Evolutionary conservation across 2,888 invertebrate species (phyloP).

Genomic region (Trachelus iudaicus): DNA sequence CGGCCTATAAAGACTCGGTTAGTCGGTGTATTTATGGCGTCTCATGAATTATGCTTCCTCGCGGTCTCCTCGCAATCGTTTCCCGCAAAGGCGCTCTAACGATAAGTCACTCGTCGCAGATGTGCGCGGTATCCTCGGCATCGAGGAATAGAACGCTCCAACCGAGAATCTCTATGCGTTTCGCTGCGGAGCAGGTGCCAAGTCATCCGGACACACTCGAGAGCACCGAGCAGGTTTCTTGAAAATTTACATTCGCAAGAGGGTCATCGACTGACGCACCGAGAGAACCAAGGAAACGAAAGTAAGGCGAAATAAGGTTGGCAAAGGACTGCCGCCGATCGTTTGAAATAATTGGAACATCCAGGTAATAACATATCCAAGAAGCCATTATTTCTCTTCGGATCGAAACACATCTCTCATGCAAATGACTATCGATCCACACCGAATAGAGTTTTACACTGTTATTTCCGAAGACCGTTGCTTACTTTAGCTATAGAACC

Average conservation of each 20-base stretch:
- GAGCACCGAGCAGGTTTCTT: background rate
- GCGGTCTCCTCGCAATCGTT: background rate
- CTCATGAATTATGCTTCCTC: background rate
- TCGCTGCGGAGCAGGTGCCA: too few relatives aligned
- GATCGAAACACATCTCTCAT: slow-evolving; percentile 48
- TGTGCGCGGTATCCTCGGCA: background rate
- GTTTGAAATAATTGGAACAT: slow-evolving; percentile 31
- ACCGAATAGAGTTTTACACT: slow-evolving; percentile 36
- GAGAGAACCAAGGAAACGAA: background rate
- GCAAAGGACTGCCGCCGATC: background rate
- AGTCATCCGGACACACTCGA: too few relatives aligned
- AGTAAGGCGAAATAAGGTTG: too few relatives aligned
- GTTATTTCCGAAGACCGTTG: slow-evolving; percentile 16
- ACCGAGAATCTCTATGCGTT: background rate
- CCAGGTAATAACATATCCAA: slow-evolving; percentile 31
- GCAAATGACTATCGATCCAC: slow-evolving; percentile 48
- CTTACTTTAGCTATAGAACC: background rate
- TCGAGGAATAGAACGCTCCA: background rate
- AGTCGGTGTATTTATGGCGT: slow-evolving; percentile 24
- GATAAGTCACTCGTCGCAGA: background rate
- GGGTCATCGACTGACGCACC: background rate
- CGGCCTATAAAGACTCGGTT: slow-evolving; percentile 32
- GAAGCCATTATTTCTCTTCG: slow-evolving; percentile 44
- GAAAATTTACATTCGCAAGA: background rate
- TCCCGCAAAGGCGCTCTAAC: background rate